These are phyloP conservation scores for Pseudochirops cupreus DNA, from an alignment of 2,797 vertebrate genomes.

Conservation along the genomic window DNA sequence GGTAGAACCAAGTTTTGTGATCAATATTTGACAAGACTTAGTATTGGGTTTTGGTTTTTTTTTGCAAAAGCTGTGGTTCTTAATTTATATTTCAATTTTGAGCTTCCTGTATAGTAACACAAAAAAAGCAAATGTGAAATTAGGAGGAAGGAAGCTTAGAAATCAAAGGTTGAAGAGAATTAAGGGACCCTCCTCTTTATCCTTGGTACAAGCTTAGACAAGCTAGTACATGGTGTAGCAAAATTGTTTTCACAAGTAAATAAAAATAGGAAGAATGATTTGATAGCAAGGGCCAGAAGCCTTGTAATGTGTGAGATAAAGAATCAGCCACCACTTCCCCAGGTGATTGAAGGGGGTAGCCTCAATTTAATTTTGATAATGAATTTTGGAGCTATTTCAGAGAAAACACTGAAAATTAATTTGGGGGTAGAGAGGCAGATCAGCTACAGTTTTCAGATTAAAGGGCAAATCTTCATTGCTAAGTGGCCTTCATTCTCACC, in stretches of 20 bases:
- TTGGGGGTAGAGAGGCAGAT: conserved; percentile 17
- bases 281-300: background rate
- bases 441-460: background rate
- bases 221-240: background rate
- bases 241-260: background rate
- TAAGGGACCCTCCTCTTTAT: background rate
- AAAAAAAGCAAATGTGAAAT: background rate
- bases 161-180: background rate
- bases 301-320: background rate
- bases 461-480: background rate
- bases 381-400: conserved; percentile 38
- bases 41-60: background rate
- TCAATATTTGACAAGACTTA: background rate
- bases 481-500: conserved; percentile 11
- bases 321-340: conserved; percentile 9
- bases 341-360: conserved; percentile 4
- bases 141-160: background rate
- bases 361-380: conserved; percentile 24
- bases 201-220: background rate
- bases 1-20: conserved; percentile 75
- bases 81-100: background rate
- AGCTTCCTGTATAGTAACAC: background rate
- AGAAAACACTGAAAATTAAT: background rate
- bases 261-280: background rate
- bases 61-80: background rate